Evolutionary conservation across 1,140 invertebrate genomes (phyloP).

Genomic region (Dendroctonus ponderosae): DNA sequence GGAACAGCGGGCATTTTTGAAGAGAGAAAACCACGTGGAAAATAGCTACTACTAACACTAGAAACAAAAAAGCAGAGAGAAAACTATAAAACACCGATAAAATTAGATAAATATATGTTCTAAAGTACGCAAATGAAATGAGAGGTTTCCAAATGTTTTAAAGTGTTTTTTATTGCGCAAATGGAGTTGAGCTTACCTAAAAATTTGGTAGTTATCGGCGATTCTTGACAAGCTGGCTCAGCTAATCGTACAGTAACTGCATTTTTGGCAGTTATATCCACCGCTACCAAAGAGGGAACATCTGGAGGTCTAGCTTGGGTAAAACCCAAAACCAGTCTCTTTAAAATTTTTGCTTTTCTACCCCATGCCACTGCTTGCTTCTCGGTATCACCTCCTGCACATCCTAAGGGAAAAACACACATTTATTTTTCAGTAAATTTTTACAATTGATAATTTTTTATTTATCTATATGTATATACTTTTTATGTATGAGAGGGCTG

Average conservation of each 20-base stretch:
- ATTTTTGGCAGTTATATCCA: conserved; percentile 80
- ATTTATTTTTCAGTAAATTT: neutral
- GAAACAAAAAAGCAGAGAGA: too few species aligned
- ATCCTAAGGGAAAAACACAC: conserved; percentile 53
- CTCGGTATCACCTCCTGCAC: conserved; percentile 70
- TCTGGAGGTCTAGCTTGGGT: conserved; percentile 73
- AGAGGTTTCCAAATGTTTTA: too few species aligned
- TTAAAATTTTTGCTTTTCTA: conserved; percentile 75
- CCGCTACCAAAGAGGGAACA: conserved; percentile 69
- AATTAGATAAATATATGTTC: too few species aligned
- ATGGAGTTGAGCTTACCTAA: conserved; percentile 63
- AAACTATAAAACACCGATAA: too few species aligned
- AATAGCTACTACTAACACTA: neutral
- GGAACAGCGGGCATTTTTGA: too few species aligned
- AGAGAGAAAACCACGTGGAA: neutral
- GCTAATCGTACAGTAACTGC: conserved; percentile 73
- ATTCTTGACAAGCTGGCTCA: conserved; percentile 65
- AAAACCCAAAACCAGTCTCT: conserved; percentile 61
- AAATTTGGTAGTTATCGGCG: conserved; percentile 83
- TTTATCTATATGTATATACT: too few species aligned
- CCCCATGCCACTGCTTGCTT: conserved; percentile 87
- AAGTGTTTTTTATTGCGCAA: neutral
- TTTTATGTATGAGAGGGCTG: too few species aligned
- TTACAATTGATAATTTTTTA: neutral
- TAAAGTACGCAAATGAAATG: too few species aligned